Evolutionary conservation across 2,113 vertebrate species (phyloP), one percentile per base, ranked within the genome.

Genomic region (Periophthalmodon schlosseri): DNA sequence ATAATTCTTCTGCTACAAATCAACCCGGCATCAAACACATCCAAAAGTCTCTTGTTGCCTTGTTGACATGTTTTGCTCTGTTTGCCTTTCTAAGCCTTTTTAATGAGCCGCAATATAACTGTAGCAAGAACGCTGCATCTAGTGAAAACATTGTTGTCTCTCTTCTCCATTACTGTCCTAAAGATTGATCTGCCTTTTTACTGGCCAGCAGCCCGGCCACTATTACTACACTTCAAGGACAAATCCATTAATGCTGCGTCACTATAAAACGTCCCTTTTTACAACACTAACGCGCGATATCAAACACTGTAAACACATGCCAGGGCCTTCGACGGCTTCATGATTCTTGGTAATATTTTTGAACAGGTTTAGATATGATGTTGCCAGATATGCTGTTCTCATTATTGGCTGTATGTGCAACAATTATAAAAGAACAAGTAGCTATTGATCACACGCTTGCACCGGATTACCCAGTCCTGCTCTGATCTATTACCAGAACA

Each of bases 151-250:
- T 76, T 79, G 72, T 70, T 36, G 61, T 64, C 86, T 74, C 64
- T 73, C 14, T 68, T 82, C 70, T 78, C 83, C 73, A 69, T 79
- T 75, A 79, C 75, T 58, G 78, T 82, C 67, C 74, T 85, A 75
- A 85, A 89, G 89, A 91, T 89, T 90, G 84, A 93, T 89, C 79
- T 88, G 57, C 79, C 85, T 80, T 85, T 86, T 83, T 81, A 74
- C 80, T 81, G 81, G 82, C 88, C 72, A 69, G 68, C 65, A 78
- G 87, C 87, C 81, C 67, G 61, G 78, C 69, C 72, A 5, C 78
- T 82, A 75, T 86, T 78, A 89, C 73, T 72, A 79, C 71, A 34
- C 78, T 78, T 84, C 86, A 91, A 92, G 91, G 91, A 87, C 92
- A 79, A 66, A 81, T 88, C 73, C 85, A 89, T 86, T 87, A 85